Base-by-base conservation (phyloP, 2,888 invertebrate species). In the Neria commutata region DNA sequence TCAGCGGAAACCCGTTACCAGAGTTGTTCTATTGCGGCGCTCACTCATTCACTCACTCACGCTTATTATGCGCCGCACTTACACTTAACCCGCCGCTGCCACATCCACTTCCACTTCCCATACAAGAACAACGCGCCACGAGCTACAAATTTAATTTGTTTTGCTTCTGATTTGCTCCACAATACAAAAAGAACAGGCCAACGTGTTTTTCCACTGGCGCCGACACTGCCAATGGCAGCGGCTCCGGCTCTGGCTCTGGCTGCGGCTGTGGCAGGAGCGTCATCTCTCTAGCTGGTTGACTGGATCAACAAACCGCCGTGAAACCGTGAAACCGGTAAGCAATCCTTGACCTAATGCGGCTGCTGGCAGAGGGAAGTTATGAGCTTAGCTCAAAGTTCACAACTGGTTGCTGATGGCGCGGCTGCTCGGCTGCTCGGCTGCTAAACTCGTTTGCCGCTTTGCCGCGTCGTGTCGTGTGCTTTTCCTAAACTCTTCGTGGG, bases 311-410 rank as follows among this genome's bases (percentile, higher is more conserved):
- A 19, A 42, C 17, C 42, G n/a, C n/a, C n/a, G n/a, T n/a, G n/a
- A n/a, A n/a, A n/a, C n/a, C n/a, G n/a, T 19, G 42, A 21, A 42
- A 42, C 42, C 42, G 42, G 42, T 42, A 42, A 21, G 42, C 70
- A 77, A 76, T 77, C 77, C 77, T 77, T 77, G 77, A 77, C 77
- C 77, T 74, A 77, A 74, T 78, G 75, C 71, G 74, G 74, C 71
- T 75, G 72, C 68, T 69, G 52, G 68, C 6, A 8, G 11, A 29
- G 29, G 6, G 29, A 29, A 11, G 6, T 8, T 29, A 29, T 29
- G 29, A 29, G 48, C 34, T 64, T 57, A 50, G 40, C 17, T 48
- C 46, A 33, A 51, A 34, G 48, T n/a, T 37, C 46, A 33, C 33
- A 58, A 58, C 50, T 34, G 56, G 58, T 42, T 53, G 61, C 42